Evolutionary conservation across 1,140 invertebrate genomes (phyloP).

Genomic region (Wasmannia auropunctata): DNA sequence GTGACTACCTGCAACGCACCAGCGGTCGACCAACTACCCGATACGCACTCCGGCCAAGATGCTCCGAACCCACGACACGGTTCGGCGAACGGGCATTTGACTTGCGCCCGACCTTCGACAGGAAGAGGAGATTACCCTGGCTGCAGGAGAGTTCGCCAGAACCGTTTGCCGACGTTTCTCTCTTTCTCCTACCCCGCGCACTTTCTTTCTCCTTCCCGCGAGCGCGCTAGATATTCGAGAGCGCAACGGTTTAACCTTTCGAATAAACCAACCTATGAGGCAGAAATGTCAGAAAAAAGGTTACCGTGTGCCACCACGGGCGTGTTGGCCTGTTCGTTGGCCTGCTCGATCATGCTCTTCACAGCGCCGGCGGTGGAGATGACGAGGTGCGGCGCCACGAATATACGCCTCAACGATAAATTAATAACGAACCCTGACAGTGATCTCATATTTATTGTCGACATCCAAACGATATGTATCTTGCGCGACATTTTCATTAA

Average conservation of each 20-base stretch:
- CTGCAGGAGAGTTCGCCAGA: constrained; percentile 20
- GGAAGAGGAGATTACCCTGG: constrained; percentile 58
- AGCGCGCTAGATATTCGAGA: constrained; percentile 50
- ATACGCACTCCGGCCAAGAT: constrained; percentile 65
- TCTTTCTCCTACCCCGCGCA: not conserved
- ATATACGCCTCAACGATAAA: constrained; percentile 6
- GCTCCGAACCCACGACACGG: constrained; percentile 68
- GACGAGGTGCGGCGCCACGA: constrained; percentile 24
- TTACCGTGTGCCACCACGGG: constrained; percentile 68
- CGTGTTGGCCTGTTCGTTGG: constrained; percentile 66
- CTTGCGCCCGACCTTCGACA: constrained; percentile 68
- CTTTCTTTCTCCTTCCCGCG: not conserved
- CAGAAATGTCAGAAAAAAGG: constrained; percentile 76
- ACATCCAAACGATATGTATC: not conserved
- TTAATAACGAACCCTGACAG: constrained; percentile 39
- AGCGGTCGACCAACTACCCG: constrained; percentile 60
- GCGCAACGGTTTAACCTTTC: constrained; percentile 68
- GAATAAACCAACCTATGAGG: constrained; percentile 65
- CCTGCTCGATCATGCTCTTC: constrained; percentile 62
- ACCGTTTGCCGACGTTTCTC: constrained; percentile 18
- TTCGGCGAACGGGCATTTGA: constrained; percentile 70
- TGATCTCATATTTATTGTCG: constrained; percentile 28
- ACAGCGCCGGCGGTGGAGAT: constrained; percentile 19
- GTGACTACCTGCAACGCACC: constrained; percentile 73
- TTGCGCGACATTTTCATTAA: constrained; percentile 1